Evolutionary conservation across 2,113 vertebrate genomes (phyloP).

Genomic region (Dasypus novemcinctus): DNA sequence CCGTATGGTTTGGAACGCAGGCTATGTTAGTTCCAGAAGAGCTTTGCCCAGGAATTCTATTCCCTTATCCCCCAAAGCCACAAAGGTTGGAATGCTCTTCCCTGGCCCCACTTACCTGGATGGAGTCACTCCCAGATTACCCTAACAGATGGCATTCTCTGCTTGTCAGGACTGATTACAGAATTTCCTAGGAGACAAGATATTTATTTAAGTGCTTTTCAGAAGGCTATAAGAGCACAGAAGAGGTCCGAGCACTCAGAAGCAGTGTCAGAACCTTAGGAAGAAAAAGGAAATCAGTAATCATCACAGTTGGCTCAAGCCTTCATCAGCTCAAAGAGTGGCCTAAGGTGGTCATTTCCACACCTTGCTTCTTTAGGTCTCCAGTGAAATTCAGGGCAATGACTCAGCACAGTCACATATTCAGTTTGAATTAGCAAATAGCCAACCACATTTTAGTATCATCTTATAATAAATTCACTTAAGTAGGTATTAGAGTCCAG

Average conservation of each 20-base stretch:
- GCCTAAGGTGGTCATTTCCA: neutral
- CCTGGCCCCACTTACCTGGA: neutral
- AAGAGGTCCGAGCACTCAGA: neutral
- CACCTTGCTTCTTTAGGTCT: neutral
- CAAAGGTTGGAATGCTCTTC: neutral
- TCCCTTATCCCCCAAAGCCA: neutral
- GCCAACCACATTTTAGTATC: neutral
- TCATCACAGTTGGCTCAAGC: rapidly evolving
- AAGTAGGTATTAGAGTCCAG: neutral
- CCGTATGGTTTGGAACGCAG: neutral
- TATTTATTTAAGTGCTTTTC: neutral
- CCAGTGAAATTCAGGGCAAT: neutral
- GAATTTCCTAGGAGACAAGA: neutral
- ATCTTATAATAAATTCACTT: neutral
- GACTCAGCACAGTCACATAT: neutral
- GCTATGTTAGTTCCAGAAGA: neutral
- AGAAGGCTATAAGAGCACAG: neutral
- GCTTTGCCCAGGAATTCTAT: neutral
- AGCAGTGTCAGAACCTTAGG: neutral
- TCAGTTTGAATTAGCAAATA: neutral
- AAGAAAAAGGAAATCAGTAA: neutral
- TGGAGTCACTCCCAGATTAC: rapidly evolving
- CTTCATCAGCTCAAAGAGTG: rapidly evolving
- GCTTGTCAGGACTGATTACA: neutral
- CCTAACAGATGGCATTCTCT: neutral